phyloP scores from a whole-genome alignment of 2,888 invertebrate species.

The Trachelus tabidus region DNA sequence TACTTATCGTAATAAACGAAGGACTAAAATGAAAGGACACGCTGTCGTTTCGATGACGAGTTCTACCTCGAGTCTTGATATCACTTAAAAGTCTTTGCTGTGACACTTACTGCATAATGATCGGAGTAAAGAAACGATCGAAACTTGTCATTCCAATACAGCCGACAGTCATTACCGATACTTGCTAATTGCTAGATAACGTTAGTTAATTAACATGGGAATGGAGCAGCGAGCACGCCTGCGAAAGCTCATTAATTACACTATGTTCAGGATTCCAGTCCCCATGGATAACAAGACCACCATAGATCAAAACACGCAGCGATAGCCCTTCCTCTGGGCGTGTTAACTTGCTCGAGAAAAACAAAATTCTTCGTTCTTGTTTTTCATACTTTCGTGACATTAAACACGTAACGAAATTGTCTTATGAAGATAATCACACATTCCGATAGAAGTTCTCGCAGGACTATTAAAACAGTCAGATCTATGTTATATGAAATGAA shows the following conservation, averaged over 20 bases:
- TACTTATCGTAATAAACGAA: background rate
- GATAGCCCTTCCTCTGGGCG: background rate
- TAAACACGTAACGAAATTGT: background rate
- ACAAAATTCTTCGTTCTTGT: background rate
- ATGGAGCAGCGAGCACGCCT: background rate
- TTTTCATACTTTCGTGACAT: background rate
- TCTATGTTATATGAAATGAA: too few relatives aligned
- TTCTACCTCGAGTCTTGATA: background rate
- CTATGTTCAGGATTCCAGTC: background rate
- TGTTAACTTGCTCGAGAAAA: background rate
- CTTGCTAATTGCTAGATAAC: constrained; percentile 40
- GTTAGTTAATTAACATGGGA: background rate
- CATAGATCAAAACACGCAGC: background rate
- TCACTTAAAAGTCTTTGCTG: background rate
- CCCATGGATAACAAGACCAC: background rate
- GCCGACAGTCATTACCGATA: constrained; percentile 35
- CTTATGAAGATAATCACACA: too few relatives aligned
- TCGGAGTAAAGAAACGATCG: background rate
- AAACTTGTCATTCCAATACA: background rate
- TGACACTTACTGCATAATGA: background rate
- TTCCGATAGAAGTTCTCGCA: too few relatives aligned
- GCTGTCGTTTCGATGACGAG: background rate
- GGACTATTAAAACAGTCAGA: too few relatives aligned
- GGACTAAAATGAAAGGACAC: background rate
- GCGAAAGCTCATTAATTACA: background rate